A percentile compares a stretch with the other conserved stretches of the same genome.
These are phyloP conservation scores for Lemur catta DNA, from an alignment of 2,797 vertebrate species.

Conservation along the genomic window DNA sequence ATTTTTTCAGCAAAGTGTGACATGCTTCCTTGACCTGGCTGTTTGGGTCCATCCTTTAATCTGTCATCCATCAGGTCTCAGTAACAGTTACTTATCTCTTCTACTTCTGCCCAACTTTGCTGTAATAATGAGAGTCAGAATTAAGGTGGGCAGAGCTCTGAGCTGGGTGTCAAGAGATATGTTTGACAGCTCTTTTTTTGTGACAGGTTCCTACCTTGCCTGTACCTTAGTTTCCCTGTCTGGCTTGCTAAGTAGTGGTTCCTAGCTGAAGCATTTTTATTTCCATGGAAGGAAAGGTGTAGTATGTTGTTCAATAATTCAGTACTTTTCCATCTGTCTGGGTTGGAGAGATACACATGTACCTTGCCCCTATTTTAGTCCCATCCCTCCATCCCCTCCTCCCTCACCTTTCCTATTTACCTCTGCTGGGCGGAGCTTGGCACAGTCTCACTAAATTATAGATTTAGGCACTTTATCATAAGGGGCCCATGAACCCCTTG, in stretches of 20 bases:
- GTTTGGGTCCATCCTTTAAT: background rate
- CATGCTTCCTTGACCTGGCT: background rate
- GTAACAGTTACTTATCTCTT: background rate
- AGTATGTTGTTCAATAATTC: constrained; percentile 31
- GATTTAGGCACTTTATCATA: background rate
- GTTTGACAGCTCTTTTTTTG: background rate
- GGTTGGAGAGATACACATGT: background rate
- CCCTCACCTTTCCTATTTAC: background rate
- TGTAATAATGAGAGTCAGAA: background rate
- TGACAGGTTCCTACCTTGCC: background rate
- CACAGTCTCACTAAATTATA: background rate
- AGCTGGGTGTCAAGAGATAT: background rate
- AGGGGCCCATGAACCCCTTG: background rate
- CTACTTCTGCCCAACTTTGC: background rate
- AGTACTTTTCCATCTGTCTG: constrained; percentile 35
- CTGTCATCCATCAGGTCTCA: background rate
- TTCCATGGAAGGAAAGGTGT: constrained; percentile 2
- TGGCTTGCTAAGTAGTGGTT: background rate
- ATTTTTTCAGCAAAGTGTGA: background rate
- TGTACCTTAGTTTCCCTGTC: constrained; percentile 1
- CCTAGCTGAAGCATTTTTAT: background rate
- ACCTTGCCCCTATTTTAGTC: background rate
- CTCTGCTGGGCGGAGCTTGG: background rate
- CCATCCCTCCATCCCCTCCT: background rate
- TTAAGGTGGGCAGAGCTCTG: background rate